A percentile compares a stretch with the other conserved stretches of the same genome.
phyloP scores from a whole-genome alignment of 2,113 vertebrate species.

The Origma solitaria region DNA sequence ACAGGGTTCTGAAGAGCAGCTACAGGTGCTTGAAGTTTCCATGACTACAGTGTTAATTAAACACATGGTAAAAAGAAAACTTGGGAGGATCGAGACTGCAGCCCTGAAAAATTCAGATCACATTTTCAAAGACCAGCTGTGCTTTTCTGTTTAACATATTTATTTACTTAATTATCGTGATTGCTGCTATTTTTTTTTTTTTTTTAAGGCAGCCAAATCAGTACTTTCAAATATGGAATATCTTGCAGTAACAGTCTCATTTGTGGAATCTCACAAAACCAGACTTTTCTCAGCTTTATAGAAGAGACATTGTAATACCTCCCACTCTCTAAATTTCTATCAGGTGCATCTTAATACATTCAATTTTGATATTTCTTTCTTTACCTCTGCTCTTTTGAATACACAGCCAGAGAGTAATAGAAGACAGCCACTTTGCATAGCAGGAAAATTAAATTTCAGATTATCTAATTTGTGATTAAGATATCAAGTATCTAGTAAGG shows the following conservation, averaged over 20 bases:
- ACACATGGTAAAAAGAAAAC: slow-evolving; percentile 19
- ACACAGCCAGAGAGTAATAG: not conserved
- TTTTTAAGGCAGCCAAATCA: not conserved
- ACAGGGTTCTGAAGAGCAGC: not conserved
- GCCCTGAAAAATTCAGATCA: not conserved
- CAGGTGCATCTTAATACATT: not conserved
- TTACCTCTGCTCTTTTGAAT: not conserved
- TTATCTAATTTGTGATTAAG: not conserved
- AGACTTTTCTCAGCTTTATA: not conserved
- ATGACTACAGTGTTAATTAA: slow-evolving; percentile 49
- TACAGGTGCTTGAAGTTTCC: slow-evolving; percentile 37
- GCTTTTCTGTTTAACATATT: not conserved
- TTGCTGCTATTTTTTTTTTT: not conserved
- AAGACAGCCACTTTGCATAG: not conserved
- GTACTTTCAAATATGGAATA: not conserved
- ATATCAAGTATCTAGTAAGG: not conserved
- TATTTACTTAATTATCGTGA: not conserved
- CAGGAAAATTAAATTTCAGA: not conserved
- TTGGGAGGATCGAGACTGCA: not conserved
- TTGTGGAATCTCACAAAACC: not conserved
- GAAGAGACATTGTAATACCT: not conserved
- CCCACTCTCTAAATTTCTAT: not conserved
- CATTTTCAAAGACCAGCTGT: not conserved
- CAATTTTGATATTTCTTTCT: not conserved
- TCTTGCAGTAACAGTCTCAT: not conserved